Conservation (phyloP, 1,140 invertebrate species). For the Ceratoteleas bidentatus region DNA sequence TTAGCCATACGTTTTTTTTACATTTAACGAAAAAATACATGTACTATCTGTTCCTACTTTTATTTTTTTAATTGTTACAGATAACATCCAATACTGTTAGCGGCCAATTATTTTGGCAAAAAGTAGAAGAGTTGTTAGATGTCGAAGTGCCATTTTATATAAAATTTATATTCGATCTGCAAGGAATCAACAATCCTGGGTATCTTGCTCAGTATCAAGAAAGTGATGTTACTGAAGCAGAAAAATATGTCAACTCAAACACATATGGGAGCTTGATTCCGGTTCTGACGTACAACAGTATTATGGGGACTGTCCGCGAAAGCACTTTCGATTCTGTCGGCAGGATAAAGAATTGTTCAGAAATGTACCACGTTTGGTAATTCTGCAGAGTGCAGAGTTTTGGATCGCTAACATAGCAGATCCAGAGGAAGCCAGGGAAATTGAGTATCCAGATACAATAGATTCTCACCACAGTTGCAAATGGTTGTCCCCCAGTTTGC, state of each 20-base stretch:
- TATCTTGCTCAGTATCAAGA: constrained; percentile 2
- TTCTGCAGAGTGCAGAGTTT: constrained; percentile 9
- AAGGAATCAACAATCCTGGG: background rate
- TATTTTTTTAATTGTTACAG: background rate
- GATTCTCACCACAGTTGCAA: background rate
- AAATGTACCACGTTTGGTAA: constrained; percentile 6
- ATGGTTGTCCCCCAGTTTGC: background rate
- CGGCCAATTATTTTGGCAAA: background rate
- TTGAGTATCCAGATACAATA: background rate
- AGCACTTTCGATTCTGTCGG: constrained; percentile 2
- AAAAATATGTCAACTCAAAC: background rate
- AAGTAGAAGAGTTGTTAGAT: background rate
- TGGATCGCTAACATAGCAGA: constrained; percentile 1
- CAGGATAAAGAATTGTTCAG: constrained; percentile 1
- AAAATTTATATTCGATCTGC: background rate
- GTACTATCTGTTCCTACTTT: too few relatives aligned
- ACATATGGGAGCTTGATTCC: constrained; percentile 8
- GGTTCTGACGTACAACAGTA: constrained; percentile 3
- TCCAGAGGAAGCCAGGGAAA: background rate
- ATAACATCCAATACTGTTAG: background rate
- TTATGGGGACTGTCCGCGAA: constrained; percentile 12
- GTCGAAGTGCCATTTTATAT: constrained; percentile 4
- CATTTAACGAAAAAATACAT: too few relatives aligned
- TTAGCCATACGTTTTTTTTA: too few relatives aligned
- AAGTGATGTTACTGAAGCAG: background rate